Percentiles rank a stretch among this genome's conserved stretches.
phyloP scores from a whole-genome alignment of 1,140 invertebrate genomes.

The Phenacoccus solenopsis region DNA sequence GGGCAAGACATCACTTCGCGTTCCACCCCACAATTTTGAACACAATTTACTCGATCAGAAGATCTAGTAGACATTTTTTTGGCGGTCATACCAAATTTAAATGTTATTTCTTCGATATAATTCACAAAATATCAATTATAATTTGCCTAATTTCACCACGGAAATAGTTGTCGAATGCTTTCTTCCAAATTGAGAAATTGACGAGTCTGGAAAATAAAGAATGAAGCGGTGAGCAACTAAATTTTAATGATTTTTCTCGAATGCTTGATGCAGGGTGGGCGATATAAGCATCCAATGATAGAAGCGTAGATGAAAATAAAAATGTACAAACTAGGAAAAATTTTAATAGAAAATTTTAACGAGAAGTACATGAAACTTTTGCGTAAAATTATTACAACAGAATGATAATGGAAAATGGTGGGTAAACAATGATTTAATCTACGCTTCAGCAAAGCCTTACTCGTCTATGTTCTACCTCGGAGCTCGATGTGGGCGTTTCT shows the following conservation, averaged over 20 bases:
- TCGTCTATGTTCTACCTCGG: neutral
- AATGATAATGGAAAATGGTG: neutral
- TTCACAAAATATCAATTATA: neutral
- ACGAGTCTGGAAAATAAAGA: neutral
- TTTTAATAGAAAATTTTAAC: slow-evolving; percentile 10
- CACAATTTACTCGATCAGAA: no score
- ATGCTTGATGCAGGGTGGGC: neutral
- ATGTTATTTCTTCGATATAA: neutral
- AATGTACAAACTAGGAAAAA: neutral
- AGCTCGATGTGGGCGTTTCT: neutral
- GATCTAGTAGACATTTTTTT: no score
- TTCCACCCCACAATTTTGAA: no score
- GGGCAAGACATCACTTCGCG: no score
- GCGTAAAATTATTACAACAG: neutral
- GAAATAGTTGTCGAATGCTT: neutral
- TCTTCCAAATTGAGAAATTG: slow-evolving; percentile 6
- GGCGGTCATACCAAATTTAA: no score
- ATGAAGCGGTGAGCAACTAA: neutral
- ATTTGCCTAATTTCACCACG: neutral
- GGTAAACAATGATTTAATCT: neutral
- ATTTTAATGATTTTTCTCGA: neutral
- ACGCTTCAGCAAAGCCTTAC: neutral
- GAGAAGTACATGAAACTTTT: neutral
- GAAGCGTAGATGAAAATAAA: neutral
- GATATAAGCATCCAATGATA: neutral